Percentiles rank a stretch among this genome's conserved stretches.
Evolutionary conservation across 2,113 vertebrate species (phyloP).

Genomic region (Salvelinus namaycush): DNA sequence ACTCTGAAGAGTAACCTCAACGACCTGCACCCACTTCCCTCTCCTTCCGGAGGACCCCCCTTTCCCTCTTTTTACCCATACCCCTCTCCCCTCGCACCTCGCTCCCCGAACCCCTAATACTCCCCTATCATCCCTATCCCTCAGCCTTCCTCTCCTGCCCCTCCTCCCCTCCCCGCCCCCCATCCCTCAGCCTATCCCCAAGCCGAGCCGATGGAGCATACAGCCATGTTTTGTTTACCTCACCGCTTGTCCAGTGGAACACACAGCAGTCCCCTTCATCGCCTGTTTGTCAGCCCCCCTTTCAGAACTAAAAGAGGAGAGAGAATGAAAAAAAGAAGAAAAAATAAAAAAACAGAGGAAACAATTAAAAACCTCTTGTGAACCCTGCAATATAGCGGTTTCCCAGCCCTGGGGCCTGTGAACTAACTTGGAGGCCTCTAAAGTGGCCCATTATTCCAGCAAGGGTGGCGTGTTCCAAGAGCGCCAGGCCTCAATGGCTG

Average conservation of each 20-base stretch:
- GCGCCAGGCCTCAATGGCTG: constrained; percentile 69
- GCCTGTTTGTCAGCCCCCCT: constrained; percentile 75
- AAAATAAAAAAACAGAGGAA: constrained; percentile 52
- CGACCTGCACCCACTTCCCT: constrained; percentile 49
- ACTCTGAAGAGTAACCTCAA: constrained; percentile 59
- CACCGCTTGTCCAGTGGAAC: constrained; percentile 68
- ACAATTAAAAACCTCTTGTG: constrained; percentile 71
- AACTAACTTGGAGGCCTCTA: constrained; percentile 75
- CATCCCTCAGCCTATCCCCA: constrained; percentile 54
- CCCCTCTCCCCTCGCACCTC: constrained; percentile 24
- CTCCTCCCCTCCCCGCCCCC: constrained; percentile 46
- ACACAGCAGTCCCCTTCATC: constrained; percentile 76
- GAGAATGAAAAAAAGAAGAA: constrained; percentile 24
- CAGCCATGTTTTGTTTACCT: constrained; percentile 71
- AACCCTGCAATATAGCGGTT: constrained; percentile 69
- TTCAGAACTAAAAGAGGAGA: constrained; percentile 59
- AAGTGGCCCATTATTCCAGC: constrained; percentile 75
- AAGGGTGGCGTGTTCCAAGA: constrained; percentile 73
- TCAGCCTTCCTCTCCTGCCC: constrained; percentile 45
- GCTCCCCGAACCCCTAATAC: constrained; percentile 26
- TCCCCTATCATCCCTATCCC: constrained; percentile 19
- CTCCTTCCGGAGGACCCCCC: constrained; percentile 62
- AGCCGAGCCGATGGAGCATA: constrained; percentile 48
- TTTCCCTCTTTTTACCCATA: constrained; percentile 33
- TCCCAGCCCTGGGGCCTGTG: constrained; percentile 78